These are phyloP conservation scores for Helarctos malayanus DNA, from an alignment of 2,797 vertebrate species.

Conservation along the genomic window DNA sequence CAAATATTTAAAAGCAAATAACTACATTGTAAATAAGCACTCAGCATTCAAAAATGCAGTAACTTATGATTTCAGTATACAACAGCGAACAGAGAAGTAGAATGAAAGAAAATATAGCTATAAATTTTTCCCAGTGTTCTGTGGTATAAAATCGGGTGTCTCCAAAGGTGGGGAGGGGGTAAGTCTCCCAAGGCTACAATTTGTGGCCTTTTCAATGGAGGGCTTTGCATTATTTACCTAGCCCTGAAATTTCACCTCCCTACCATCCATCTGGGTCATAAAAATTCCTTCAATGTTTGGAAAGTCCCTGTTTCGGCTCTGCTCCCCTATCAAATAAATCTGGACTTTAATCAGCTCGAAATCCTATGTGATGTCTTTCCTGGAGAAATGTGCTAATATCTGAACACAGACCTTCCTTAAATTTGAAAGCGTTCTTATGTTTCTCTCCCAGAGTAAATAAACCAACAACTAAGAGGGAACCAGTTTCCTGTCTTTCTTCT, in stretches of 20 bases:
- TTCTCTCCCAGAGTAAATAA: slow-evolving; percentile 61
- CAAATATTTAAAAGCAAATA: slow-evolving; percentile 5
- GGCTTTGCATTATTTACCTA: background rate
- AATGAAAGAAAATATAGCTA: background rate
- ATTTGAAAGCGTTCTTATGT: background rate
- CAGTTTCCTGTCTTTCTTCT: background rate
- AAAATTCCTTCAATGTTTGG: background rate
- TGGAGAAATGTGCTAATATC: background rate
- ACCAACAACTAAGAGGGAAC: background rate
- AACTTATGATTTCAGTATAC: background rate
- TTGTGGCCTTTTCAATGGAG: background rate
- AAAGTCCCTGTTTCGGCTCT: background rate
- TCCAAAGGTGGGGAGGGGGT: background rate
- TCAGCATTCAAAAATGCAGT: background rate
- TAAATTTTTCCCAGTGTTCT: background rate
- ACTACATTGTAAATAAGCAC: background rate
- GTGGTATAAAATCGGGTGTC: background rate
- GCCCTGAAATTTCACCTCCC: slow-evolving; percentile 33
- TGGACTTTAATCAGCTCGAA: slow-evolving; percentile 17
- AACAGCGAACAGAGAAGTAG: background rate
- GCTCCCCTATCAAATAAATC: background rate
- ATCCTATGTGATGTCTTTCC: background rate
- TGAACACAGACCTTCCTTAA: slow-evolving; percentile 30
- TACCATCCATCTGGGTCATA: background rate
- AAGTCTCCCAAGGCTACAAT: background rate